Conservation (phyloP, 2,113 vertebrate species). For the Irena cyanogastra region DNA sequence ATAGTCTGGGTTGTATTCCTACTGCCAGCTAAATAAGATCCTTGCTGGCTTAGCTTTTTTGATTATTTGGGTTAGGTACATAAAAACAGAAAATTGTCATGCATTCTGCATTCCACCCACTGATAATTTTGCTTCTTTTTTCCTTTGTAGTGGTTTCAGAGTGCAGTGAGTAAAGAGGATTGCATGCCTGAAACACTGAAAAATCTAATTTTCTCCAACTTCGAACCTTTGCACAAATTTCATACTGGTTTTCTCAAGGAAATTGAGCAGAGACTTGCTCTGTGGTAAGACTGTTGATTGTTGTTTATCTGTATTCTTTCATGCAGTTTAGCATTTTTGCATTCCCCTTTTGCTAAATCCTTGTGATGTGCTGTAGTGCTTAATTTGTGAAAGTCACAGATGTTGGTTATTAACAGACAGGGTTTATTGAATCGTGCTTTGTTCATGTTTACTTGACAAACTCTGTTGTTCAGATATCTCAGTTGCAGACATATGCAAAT, state of each 20-base stretch:
- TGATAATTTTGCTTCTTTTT: background rate
- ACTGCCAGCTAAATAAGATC: background rate
- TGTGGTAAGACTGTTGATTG: slow-evolving; percentile 81
- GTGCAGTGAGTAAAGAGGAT: slow-evolving; percentile 82
- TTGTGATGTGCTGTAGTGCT: background rate
- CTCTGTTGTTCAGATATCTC: background rate
- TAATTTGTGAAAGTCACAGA: background rate
- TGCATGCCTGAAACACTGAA: slow-evolving; percentile 85
- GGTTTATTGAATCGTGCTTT: background rate
- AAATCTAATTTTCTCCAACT: slow-evolving; percentile 84
- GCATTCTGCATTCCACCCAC: background rate
- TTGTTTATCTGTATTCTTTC: background rate
- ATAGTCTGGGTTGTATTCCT: background rate
- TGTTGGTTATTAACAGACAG: background rate
- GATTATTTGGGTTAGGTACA: background rate
- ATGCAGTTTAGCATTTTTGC: background rate
- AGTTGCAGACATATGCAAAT: background rate
- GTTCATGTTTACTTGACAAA: background rate
- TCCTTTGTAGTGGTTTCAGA: slow-evolving; percentile 85
- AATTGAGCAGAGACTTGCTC: slow-evolving; percentile 90
- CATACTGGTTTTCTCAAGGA: slow-evolving; percentile 95
- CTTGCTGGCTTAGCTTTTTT: background rate
- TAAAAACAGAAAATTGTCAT: background rate
- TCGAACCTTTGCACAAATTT: slow-evolving; percentile 93
- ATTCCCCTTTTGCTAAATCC: background rate